phyloP scores from a whole-genome alignment of 2,113 vertebrate species.

The Leptobrachium ailaonicum region DNA sequence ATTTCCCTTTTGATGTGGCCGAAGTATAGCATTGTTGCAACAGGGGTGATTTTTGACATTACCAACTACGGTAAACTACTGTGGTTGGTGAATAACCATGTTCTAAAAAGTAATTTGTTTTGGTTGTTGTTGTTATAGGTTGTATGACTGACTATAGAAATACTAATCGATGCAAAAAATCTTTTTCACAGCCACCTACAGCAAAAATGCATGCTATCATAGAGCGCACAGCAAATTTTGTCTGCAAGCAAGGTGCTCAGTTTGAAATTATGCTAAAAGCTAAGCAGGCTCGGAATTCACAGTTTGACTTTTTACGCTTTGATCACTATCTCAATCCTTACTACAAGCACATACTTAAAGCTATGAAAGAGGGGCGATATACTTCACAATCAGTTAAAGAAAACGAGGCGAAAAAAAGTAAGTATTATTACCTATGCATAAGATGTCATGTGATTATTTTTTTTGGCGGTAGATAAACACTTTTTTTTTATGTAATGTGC shows the following conservation, averaged over 20 bases:
- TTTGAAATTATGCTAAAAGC: conserved; percentile 98
- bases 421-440: conserved; percentile 39
- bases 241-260: conserved; percentile 93
- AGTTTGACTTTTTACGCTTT: conserved; percentile 95
- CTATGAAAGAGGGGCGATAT: conserved; percentile 95
- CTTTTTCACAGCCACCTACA: conserved; percentile 80
- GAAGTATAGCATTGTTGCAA: too few relatives aligned
- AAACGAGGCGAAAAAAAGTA: conserved; percentile 71
- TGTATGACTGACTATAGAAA: too few relatives aligned
- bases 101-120: too few relatives aligned
- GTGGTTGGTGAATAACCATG: too few relatives aligned
- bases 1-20: too few relatives aligned
- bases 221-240: conserved; percentile 93
- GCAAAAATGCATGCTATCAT: conserved; percentile 97
- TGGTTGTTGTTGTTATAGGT: too few relatives aligned
- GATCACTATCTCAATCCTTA: conserved; percentile 99
- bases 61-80: too few relatives aligned
- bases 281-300: conserved; percentile 92
- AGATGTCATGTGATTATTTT: too few relatives aligned
- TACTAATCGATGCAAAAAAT: too few relatives aligned
- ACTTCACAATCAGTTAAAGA: conserved; percentile 68
- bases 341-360: conserved; percentile 93
- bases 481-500: too few relatives aligned
- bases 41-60: too few relatives aligned
- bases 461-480: too few relatives aligned